A percentile compares a stretch with the other conserved stretches of the same genome.
Conservation (phyloP, 1,140 invertebrate genomes). For the Drosophila dunni region DNA sequence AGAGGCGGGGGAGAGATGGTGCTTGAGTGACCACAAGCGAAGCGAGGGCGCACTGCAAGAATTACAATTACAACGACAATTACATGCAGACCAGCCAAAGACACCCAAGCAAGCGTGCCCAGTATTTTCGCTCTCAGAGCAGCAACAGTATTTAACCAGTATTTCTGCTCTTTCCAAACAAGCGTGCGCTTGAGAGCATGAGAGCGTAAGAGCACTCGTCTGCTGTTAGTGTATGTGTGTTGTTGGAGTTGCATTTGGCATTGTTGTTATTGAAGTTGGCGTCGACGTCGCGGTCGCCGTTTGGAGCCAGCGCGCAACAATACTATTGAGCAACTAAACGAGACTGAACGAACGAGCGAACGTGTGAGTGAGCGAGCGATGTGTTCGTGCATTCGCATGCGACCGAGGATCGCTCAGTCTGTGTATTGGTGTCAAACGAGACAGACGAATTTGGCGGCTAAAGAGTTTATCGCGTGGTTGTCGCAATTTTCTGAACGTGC, state of each 20-base stretch:
- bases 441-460: conserved; percentile 43
- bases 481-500: conserved; percentile 12
- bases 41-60: conserved; percentile 58
- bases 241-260: conserved; percentile 40
- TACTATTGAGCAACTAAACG: neutral
- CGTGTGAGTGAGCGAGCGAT: conserved; percentile 3
- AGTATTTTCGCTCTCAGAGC: conserved; percentile 38
- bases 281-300: neutral
- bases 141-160: conserved; percentile 32
- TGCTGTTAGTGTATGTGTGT: neutral
- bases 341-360: conserved; percentile 7
- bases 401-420: conserved; percentile 52
- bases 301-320: conserved; percentile 19
- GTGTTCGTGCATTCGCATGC: conserved; percentile 27
- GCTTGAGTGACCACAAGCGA: conserved; percentile 37
- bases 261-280: conserved; percentile 23
- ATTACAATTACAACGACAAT: conserved; percentile 63
- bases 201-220: neutral
- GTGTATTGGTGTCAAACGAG: conserved; percentile 43
- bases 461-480: conserved; percentile 18
- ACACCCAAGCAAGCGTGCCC: conserved; percentile 32
- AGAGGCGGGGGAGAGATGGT: conserved; percentile 6
- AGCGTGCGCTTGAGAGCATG: neutral
- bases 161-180: conserved; percentile 27
- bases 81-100: conserved; percentile 14